Evolutionary conservation across 2,113 vertebrate genomes (phyloP).

Genomic region (Chroicocephalus ridibundus): DNA sequence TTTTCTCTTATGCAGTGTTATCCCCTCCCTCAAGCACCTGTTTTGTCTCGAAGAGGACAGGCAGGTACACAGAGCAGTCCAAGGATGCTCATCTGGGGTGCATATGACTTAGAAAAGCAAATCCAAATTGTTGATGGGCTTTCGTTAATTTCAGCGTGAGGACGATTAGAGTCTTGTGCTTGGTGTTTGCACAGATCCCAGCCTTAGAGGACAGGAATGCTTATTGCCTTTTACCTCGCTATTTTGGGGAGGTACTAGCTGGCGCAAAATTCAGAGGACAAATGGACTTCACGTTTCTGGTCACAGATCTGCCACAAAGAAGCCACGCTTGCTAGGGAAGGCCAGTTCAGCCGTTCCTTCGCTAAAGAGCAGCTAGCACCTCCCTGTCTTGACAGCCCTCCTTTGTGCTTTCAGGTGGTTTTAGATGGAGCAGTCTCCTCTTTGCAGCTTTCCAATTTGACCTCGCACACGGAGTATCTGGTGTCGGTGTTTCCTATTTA

Average conservation of each 20-base stretch:
- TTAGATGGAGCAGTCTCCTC: conserved; percentile 76
- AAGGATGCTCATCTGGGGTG: background rate
- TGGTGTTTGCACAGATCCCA: background rate
- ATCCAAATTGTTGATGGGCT: background rate
- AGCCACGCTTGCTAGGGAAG: background rate
- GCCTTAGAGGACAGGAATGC: background rate
- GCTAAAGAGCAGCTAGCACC: background rate
- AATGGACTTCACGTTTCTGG: background rate
- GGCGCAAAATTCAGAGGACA: background rate
- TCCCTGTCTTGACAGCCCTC: background rate
- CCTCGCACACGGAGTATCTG: conserved; percentile 84
- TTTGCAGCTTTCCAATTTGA: conserved; percentile 76
- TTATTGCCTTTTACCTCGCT: background rate
- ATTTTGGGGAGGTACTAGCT: background rate
- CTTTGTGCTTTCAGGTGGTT: conserved; percentile 75
- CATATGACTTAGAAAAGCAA: background rate
- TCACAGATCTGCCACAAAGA: background rate
- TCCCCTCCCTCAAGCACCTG: background rate
- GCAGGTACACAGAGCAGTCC: background rate
- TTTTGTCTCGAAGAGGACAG: background rate
- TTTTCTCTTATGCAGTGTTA: background rate
- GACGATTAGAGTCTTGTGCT: background rate
- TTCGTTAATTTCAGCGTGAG: background rate
- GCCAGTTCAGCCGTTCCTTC: background rate
- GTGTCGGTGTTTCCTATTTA: conserved; percentile 86